Percentiles rank a stretch among this genome's conserved stretches.
Conservation (phyloP, 2,888 invertebrate genomes). For the Chaetogeoica ovagalla region DNA sequence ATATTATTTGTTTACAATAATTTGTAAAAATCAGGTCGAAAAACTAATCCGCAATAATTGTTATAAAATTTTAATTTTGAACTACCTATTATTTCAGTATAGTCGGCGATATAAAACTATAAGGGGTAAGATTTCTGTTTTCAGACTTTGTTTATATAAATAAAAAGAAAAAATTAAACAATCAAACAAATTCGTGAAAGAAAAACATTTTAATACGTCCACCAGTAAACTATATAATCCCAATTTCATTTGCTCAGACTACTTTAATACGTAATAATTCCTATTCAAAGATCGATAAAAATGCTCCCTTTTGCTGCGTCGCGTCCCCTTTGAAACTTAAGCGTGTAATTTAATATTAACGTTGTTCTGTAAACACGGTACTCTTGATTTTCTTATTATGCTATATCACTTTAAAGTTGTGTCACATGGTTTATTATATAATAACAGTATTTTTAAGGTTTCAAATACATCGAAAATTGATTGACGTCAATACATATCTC, state of each 20-base stretch:
- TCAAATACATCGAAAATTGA: slow-evolving; percentile 11
- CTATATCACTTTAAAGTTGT: slow-evolving; percentile 2
- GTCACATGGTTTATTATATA: slow-evolving; percentile 17
- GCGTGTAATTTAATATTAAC: slow-evolving; percentile 32
- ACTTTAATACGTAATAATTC: not conserved
- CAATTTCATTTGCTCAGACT: not conserved
- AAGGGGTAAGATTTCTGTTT: too few relatives aligned
- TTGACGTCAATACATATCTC: not conserved
- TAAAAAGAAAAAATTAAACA: too few relatives aligned
- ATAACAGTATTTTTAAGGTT: slow-evolving; percentile 33
- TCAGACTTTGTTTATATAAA: too few relatives aligned
- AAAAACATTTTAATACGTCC: too few relatives aligned
- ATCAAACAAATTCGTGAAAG: too few relatives aligned
- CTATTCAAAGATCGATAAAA: not conserved
- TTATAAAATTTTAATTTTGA: too few relatives aligned
- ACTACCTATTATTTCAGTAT: too few relatives aligned
- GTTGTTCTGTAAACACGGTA: not conserved
- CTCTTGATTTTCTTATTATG: slow-evolving; percentile 21
- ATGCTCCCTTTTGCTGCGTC: too few relatives aligned
- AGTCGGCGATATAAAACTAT: too few relatives aligned
- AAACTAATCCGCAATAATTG: too few relatives aligned
- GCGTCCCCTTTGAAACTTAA: not conserved
- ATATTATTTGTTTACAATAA: too few relatives aligned
- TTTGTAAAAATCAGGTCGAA: too few relatives aligned
- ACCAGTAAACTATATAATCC: not conserved